Evolutionary conservation across 2,888 invertebrate species (phyloP), one percentile per base, ranked within the genome.

Genomic region (Helicoverpa assulta): DNA sequence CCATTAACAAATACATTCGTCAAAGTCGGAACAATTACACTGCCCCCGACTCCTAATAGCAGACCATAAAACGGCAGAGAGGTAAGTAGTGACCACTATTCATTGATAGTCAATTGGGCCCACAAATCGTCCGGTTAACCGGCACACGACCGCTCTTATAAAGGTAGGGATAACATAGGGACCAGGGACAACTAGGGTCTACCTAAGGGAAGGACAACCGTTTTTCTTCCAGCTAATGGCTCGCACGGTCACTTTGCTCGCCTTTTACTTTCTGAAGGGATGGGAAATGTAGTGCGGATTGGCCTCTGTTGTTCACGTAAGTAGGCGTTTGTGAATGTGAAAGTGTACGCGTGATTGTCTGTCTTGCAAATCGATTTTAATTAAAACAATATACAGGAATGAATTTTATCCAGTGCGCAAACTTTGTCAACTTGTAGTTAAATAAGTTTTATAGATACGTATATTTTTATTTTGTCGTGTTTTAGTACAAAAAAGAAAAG

Each of bases 31-130:
- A 21, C 33, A 52, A 56, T 52, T 26, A 50, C 57, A 26, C 67
- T 65, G 47, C 63, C 53, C 67, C 60, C 33, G 33, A 61, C 58
- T 67, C 74, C 57, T 83, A 76, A 83, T 75, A 71, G 73, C 51
- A 37, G 67, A 21, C 81, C 60, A 83, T 83, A 85, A 84, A 84
- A 65, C 76, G 65, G 43, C 67, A 76, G 80, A 80, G 85, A 89
- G 87, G 88, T 88, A 88, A 87, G 86, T 87, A 87, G 85, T 85
- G 82, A 84, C 88, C 84, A 89, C 87, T 89, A 91, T 93, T 93
- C 93, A 94, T 93, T 91, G 94, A 90, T 89, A 93, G 91, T 92
- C 93, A 92, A 94, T 94, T 91, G 93, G 86, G 89, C 84, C 89
- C 90, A 91, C 91, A 92, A 91, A 93, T 92, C 91, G 92, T 86